Evolutionary conservation across 2,797 vertebrate species (phyloP), one percentile per base, ranked within the genome.

Genomic region (Paedocypris micromegethes): DNA sequence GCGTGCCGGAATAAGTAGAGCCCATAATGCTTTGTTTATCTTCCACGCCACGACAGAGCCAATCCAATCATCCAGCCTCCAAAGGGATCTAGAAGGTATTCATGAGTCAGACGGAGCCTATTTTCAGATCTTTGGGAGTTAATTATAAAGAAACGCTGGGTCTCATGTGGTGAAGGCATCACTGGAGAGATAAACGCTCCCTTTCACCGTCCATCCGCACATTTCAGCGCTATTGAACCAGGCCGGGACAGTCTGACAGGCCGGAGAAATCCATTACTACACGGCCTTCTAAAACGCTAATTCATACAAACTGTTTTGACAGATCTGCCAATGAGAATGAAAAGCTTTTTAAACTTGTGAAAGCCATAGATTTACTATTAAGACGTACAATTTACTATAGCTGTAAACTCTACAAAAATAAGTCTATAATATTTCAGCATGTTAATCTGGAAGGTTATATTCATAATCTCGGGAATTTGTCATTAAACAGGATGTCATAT

Each of bases 121-220:
- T 70, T 70, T 70, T 70, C 59, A 45, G 46, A n/a, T n/a, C 45
- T 44, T 55, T 48, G 52, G 23, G 56, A 2, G 68, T 50, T 50
- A 55, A 63, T 70, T 70, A 70, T 56, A 44, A 56, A 56, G 68
- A 50, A 70, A 49, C 39, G 59, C 39, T 9, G 9, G 44, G 6
- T 5, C n/a, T 54, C 58, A 37, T 61, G 58, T 58, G 60, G 66
- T 47, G 66, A 39, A 68, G 44, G 39, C 58, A 42, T 47, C 66
- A 54, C n/a, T 55, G 58, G 51, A 46, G 50, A 63, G 68, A 50
- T 70, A 50, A 70, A 70, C 67, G 44, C 50, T 70, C 45, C 58
- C 51, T 61, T 55, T 55, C 45, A 70, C 52, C 52, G 49, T 63
- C 68, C 68, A 63, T 70, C 59, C 63, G 68, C 40, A 50, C 52